phyloP scores from a whole-genome alignment of 2,888 invertebrate genomes.

The Pelosia muscerda region DNA sequence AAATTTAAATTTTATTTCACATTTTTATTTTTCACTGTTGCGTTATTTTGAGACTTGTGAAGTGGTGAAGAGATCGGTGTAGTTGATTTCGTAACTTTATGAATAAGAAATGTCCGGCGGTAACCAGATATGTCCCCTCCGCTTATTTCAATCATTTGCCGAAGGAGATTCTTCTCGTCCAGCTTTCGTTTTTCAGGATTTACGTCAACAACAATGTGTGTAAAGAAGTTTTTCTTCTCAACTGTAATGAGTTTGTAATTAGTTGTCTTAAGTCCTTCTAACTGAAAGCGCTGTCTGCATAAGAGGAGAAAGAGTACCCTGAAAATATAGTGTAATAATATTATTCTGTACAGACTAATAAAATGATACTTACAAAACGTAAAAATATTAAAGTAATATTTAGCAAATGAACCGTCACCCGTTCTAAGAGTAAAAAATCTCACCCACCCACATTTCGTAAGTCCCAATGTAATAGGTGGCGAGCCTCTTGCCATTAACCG shows the following conservation, averaged over 20 bases:
- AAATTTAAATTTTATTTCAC: not conserved
- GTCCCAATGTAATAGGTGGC: too few relatives aligned
- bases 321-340: slow-evolving; percentile 66
- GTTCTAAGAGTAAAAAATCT: too few relatives aligned
- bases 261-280: slow-evolving; percentile 92
- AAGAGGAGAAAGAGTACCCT: slow-evolving; percentile 92
- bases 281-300: slow-evolving; percentile 90
- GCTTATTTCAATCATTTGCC: not conserved
- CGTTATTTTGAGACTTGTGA: not conserved
- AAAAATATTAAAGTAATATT: too few relatives aligned
- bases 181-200: slow-evolving; percentile 59
- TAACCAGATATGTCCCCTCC: not conserved
- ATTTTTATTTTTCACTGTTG: not conserved
- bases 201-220: slow-evolving; percentile 91
- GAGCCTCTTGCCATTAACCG: too few relatives aligned
- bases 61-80: too few relatives aligned
- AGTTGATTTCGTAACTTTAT: not conserved
- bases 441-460: too few relatives aligned
- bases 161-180: slow-evolving; percentile 26
- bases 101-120: slow-evolving; percentile 5
- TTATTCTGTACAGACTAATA: too few relatives aligned
- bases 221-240: slow-evolving; percentile 89
- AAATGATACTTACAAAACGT: not conserved
- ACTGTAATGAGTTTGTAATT: slow-evolving; percentile 89
- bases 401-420: too few relatives aligned